These are phyloP conservation scores for Trachymyrmex cornetzi DNA, from an alignment of 1,140 invertebrate genomes.

Conservation along the genomic window DNA sequence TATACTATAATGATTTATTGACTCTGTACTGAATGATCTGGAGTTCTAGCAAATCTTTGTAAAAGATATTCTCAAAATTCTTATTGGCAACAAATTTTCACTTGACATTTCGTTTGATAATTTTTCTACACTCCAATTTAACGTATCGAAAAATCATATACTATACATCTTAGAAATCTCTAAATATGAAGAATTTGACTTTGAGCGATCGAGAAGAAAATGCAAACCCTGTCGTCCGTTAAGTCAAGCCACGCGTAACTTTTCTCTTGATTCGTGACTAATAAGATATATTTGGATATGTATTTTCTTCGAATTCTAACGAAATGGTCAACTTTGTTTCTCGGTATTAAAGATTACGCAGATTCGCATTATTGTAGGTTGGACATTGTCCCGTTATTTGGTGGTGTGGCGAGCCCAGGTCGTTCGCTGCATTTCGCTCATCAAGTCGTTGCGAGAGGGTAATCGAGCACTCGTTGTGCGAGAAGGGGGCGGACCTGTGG, in stretches of 20 bases:
- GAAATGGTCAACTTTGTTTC: background rate
- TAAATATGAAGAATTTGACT: background rate
- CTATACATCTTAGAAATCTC: background rate
- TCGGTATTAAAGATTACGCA: background rate
- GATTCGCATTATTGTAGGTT: background rate
- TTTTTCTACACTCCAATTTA: background rate
- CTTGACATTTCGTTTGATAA: background rate
- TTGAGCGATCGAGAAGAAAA: slow-evolving; percentile 44
- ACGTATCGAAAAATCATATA: slow-evolving; percentile 4
- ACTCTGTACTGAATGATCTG: slow-evolving; percentile 10
- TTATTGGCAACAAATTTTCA: slow-evolving; percentile 30
- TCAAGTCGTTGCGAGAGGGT: slow-evolving; percentile 93
- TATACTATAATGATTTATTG: slow-evolving; percentile 9
- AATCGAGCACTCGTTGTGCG: slow-evolving; percentile 94
- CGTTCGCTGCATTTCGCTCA: slow-evolving; percentile 93
- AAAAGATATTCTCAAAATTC: slow-evolving; percentile 32
- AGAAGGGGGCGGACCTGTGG: slow-evolving; percentile 89
- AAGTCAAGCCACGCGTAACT: slow-evolving; percentile 14
- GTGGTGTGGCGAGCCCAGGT: slow-evolving; percentile 95
- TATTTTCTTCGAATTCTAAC: slow-evolving; percentile 8
- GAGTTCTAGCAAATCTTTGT: slow-evolving; percentile 9
- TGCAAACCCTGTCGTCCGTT: slow-evolving; percentile 58
- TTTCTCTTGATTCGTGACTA: slow-evolving; percentile 17
- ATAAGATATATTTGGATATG: background rate
- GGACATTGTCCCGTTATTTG: slow-evolving; percentile 87